Base-by-base conservation (phyloP, 2,888 invertebrate genomes). In the Tachystola acroxantha region DNA sequence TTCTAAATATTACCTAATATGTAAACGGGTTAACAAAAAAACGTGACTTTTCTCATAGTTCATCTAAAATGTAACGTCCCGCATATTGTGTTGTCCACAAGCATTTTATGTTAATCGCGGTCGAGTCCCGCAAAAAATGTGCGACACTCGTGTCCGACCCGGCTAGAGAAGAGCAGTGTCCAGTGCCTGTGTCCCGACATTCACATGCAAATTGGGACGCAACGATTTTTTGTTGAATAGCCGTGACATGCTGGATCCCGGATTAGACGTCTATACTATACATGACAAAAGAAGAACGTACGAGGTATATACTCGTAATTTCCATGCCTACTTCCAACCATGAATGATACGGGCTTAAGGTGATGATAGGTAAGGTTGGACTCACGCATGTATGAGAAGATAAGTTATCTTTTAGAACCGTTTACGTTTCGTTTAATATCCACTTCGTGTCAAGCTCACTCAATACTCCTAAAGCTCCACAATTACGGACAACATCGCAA, bases 71-170 rank as follows among this genome's bases (percentile, higher is more conserved):
- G 63, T 53, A 59, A 57, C 64, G 47, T 50, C 46, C 49, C 49
- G 50, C 53, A 58, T 62, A 64, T 65, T 60, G 57, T 57, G 57
- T 54, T 54, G 63, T 52, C 54, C 58, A 55, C 63, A 67, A 69
- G 67, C 70, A 66, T 70, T 72, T 75, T 74, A 75, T 75, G 75
- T 63, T 72, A 75, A 75, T 72, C 65, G 51, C 55, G 60, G 57
- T 53, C 19, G 49, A 53, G 43, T 3, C 48, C 52, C 57, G 55
- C 62, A 69, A 69, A 64, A 72, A 27, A 32, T 24, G 7, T 32
- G 12, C 12, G 24, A 32, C 12, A 7, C 10, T 7, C 16, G 7
- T 10, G 24, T 24, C 27, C 7, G 16, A 16, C 6, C 16, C 16
- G 16, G 6, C 16, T 16, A 11, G n/a, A 5, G 26, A 32, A 30